Base-by-base conservation (phyloP, 2,113 vertebrate genomes). In the Uropsilus gracilis region DNA sequence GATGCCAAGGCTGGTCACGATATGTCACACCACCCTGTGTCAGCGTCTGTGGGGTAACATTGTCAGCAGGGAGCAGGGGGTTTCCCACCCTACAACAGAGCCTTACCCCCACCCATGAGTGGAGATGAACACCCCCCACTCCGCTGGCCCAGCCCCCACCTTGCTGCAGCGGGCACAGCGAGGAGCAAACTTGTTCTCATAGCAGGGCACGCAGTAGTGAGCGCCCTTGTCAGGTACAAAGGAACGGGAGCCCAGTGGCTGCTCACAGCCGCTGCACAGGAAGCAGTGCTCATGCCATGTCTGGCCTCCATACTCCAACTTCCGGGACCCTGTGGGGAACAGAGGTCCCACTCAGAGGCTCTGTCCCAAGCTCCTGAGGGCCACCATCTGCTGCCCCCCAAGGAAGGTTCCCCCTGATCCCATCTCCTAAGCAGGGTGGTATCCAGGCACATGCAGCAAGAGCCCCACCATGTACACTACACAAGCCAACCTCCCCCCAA, bases 281-380 rank as follows among this genome's bases (percentile, higher is more conserved):
- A 99, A 99, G 97, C 99, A 99, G 81, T 98, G 98, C 92, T 99
- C 99, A 0, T 99, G 99, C 99, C 99, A 99, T 3, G 99, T 99
- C 86, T 99, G 99, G 28, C 99, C 99, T 0, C 98, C 98, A 6
- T 99, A 99, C 98, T 99, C 99, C 97, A 99, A 98, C 98, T 99
- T 99, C 97, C 99, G 99, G 17, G 99, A 99, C 17, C 99, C 99
- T 99, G 97, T 97, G 93, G 97, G 97, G 50, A 97, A 91, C 6
- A 16, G 4, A 63, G 83, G n/a, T 39, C 64, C n/a, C 66, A 69
- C 28, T 96, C 86, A 94, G 94, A 88, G 48, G 75, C 37, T 87
- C 39, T 50, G 64, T 61, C 76, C n/a, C 73, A 77, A 20, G 42
- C 55, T 93, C 32, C 20, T n/a, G 57, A 88, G 44, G 61, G 61